Percentiles rank a stretch among this genome's conserved stretches.
phyloP scores from a whole-genome alignment of 2,797 vertebrate genomes.

The Alexandromys oeconomus region DNA sequence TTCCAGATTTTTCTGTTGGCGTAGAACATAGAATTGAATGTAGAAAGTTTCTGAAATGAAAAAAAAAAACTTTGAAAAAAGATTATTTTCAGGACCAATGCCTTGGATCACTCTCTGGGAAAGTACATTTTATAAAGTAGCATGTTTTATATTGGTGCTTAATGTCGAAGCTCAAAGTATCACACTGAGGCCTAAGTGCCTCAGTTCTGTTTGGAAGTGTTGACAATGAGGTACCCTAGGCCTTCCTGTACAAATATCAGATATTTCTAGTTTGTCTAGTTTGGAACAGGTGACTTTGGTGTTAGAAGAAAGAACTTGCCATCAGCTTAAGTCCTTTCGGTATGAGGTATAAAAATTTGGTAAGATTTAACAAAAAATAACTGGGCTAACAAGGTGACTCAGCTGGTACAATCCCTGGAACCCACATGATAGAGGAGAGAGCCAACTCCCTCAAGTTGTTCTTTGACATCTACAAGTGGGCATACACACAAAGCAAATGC shows the following conservation, averaged over 20 bases:
- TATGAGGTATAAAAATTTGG: not conserved
- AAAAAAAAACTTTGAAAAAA: not conserved
- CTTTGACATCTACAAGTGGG: not conserved
- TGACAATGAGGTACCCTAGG: not conserved
- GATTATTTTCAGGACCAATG: not conserved
- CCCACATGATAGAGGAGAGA: not conserved
- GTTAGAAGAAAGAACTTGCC: constrained; percentile 25
- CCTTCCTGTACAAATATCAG: not conserved
- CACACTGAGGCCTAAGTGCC: not conserved
- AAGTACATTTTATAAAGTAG: not conserved
- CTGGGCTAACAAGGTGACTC: not conserved
- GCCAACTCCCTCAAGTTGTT: not conserved
- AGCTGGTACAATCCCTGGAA: not conserved
- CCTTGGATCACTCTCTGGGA: not conserved
- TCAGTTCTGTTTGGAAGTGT: not conserved
- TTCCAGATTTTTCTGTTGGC: not conserved
- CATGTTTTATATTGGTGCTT: constrained; percentile 16
- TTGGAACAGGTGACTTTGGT: not conserved
- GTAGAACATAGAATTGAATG: constrained; percentile 5
- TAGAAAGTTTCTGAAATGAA: not conserved
- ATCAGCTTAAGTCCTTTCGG: not conserved
- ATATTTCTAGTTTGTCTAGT: constrained; percentile 34
- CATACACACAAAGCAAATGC: not conserved
- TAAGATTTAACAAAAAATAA: not conserved
- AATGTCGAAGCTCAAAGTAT: not conserved